Evolutionary conservation across 2,797 vertebrate genomes (phyloP).

Genomic region (Gymnocypris eckloni): DNA sequence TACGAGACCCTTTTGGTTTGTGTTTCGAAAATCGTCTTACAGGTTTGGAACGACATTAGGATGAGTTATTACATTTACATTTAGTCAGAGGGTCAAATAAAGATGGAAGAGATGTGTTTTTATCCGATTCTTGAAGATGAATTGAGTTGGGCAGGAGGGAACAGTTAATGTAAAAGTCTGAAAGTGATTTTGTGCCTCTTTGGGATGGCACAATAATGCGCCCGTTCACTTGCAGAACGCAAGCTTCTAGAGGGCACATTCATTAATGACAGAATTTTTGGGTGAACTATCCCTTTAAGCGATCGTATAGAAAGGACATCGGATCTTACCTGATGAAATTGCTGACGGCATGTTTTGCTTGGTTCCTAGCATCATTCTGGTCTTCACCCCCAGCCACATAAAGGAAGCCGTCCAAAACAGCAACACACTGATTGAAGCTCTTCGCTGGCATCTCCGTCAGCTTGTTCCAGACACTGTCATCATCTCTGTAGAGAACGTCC

Average conservation of each 20-base stretch:
- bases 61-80: neutral
- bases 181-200: no score
- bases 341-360: conserved; percentile 98
- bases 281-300: neutral
- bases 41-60: neutral
- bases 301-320: neutral
- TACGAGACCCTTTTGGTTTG: neutral
- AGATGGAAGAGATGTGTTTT: no score
- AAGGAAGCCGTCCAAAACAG: conserved; percentile 96
- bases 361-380: conserved; percentile 99
- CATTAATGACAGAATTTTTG: neutral
- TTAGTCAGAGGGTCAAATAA: no score
- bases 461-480: conserved; percentile 94
- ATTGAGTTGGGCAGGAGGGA: no score
- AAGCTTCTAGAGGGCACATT: no score
- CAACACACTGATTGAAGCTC: conserved; percentile 98
- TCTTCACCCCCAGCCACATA: conserved; percentile 98
- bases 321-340: conserved; percentile 95
- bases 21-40: neutral
- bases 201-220: no score
- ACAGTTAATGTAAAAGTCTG: no score
- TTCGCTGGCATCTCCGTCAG: conserved; percentile 98
- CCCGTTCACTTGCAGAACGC: no score
- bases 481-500: conserved; percentile 94
- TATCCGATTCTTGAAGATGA: no score